phyloP scores from a whole-genome alignment of 2,888 invertebrate genomes.

The Cryptus viduatorius region DNA sequence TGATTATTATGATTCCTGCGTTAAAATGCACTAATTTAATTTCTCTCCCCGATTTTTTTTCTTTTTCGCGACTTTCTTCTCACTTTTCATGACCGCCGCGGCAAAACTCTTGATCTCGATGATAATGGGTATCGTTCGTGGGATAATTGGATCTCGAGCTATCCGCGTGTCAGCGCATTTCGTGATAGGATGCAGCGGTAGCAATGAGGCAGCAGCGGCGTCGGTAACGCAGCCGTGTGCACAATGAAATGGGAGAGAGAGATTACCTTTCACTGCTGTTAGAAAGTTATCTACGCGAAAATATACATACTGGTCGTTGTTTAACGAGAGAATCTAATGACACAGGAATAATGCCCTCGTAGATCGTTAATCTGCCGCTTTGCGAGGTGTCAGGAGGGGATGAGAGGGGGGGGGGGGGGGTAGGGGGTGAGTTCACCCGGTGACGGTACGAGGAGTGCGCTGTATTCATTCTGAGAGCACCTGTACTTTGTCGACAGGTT shows the following conservation, averaged over 20 bases:
- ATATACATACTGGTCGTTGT: slow-evolving; percentile 1
- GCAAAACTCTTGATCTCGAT: slow-evolving; percentile 68
- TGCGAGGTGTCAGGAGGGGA: too few species aligned
- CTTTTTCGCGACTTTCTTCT: slow-evolving; percentile 64
- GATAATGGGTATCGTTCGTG: slow-evolving; percentile 65
- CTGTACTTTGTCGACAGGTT: slow-evolving; percentile 28
- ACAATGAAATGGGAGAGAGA: slow-evolving; percentile 63
- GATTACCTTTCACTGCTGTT: slow-evolving; percentile 72
- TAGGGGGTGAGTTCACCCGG: neutral
- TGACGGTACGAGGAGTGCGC: neutral
- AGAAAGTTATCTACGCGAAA: slow-evolving; percentile 65
- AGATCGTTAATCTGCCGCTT: slow-evolving; percentile 1
- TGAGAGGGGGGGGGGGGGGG: too few species aligned
- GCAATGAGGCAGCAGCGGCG: slow-evolving; percentile 7
- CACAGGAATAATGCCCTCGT: slow-evolving; percentile 22
- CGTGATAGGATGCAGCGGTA: slow-evolving; percentile 61
- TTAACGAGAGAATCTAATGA: slow-evolving; percentile 41
- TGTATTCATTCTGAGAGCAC: neutral
- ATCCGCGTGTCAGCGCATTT: slow-evolving; percentile 62
- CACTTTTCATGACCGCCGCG: slow-evolving; percentile 60
- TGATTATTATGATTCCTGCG: slow-evolving; percentile 23
- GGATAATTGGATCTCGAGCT: slow-evolving; percentile 68
- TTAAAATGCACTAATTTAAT: slow-evolving; percentile 50
- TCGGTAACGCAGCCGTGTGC: slow-evolving; percentile 16
- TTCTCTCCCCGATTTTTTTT: slow-evolving; percentile 43